Percentiles rank a stretch among this genome's conserved stretches.
Evolutionary conservation across 1,140 invertebrate species (phyloP).

Genomic region (Drosophila takahashii): DNA sequence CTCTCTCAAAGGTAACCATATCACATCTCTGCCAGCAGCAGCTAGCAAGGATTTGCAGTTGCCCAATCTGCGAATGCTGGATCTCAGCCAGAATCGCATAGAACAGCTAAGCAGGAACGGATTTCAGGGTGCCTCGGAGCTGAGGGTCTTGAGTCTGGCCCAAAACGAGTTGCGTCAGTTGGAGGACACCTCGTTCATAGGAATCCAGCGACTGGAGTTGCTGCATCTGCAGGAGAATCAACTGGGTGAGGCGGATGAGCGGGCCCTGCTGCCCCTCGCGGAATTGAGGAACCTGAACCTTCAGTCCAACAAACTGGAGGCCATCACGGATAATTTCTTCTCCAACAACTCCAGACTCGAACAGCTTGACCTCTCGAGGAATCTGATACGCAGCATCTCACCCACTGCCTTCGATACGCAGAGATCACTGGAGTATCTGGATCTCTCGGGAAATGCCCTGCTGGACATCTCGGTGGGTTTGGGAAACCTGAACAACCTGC

Average conservation of each 20-base stretch:
- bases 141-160: slow-evolving; percentile 91
- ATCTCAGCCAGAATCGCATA: slow-evolving; percentile 92
- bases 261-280: slow-evolving; percentile 88
- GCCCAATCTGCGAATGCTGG: slow-evolving; percentile 89
- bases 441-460: slow-evolving; percentile 92
- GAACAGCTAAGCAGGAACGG: slow-evolving; percentile 88
- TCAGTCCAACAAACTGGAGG: slow-evolving; percentile 90
- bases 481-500: slow-evolving; percentile 88
- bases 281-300: slow-evolving; percentile 90
- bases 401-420: slow-evolving; percentile 88
- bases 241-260: slow-evolving; percentile 88
- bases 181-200: slow-evolving; percentile 89
- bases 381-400: slow-evolving; percentile 90
- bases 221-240: slow-evolving; percentile 92
- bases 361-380: slow-evolving; percentile 91
- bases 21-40: slow-evolving; percentile 87
- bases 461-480: slow-evolving; percentile 89
- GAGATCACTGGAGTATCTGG: slow-evolving; percentile 89
- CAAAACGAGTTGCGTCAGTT: slow-evolving; percentile 90
- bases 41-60: slow-evolving; percentile 89
- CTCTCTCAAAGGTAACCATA: slow-evolving; percentile 90
- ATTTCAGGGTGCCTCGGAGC: slow-evolving; percentile 88
- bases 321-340: slow-evolving; percentile 89
- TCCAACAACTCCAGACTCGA: slow-evolving; percentile 88
- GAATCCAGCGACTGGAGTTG: slow-evolving; percentile 89